phyloP scores from a whole-genome alignment of 2,113 vertebrate species.

The Cyprinodon variegatus region DNA sequence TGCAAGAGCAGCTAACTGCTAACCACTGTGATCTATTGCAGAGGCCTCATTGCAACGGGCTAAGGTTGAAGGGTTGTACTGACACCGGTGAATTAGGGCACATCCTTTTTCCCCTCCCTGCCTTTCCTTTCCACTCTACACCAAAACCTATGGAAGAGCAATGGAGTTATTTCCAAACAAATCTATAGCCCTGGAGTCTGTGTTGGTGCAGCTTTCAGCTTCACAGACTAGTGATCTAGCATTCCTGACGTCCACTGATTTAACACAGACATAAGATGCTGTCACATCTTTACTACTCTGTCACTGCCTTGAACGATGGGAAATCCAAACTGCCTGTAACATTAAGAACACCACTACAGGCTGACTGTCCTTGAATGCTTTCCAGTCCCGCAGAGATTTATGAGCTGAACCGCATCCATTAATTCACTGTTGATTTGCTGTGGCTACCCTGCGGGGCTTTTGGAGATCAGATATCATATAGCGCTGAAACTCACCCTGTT shows the following conservation, averaged over 20 bases:
- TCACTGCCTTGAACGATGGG: constrained; percentile 72
- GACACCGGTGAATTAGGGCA: constrained; percentile 65
- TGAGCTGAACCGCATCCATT: constrained; percentile 76
- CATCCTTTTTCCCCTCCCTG: constrained; percentile 32
- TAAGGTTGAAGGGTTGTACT: constrained; percentile 61
- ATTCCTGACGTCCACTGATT: constrained; percentile 68
- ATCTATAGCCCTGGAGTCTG: constrained; percentile 48
- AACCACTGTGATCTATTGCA: constrained; percentile 71
- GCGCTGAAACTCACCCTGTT: constrained; percentile 56
- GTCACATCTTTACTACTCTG: constrained; percentile 73
- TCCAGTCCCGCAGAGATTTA: constrained; percentile 76
- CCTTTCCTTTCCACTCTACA: constrained; percentile 15
- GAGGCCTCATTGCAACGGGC: constrained; percentile 48
- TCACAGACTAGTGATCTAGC: constrained; percentile 49
- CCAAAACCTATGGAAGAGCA: constrained; percentile 26
- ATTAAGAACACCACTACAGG: constrained; percentile 75
- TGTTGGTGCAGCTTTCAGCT: constrained; percentile 25
- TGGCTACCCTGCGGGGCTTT: constrained; percentile 72
- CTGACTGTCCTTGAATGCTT: constrained; percentile 74
- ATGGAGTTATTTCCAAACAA: constrained; percentile 54
- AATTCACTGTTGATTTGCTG: constrained; percentile 78
- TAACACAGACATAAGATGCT: constrained; percentile 70
- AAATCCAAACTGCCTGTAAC: constrained; percentile 75
- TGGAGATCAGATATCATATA: constrained; percentile 74
- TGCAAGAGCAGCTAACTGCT: constrained; percentile 74